Percentiles rank a stretch among this genome's conserved stretches.
Conservation (phyloP, 2,113 vertebrate genomes). For the Brachirus orientalis region DNA sequence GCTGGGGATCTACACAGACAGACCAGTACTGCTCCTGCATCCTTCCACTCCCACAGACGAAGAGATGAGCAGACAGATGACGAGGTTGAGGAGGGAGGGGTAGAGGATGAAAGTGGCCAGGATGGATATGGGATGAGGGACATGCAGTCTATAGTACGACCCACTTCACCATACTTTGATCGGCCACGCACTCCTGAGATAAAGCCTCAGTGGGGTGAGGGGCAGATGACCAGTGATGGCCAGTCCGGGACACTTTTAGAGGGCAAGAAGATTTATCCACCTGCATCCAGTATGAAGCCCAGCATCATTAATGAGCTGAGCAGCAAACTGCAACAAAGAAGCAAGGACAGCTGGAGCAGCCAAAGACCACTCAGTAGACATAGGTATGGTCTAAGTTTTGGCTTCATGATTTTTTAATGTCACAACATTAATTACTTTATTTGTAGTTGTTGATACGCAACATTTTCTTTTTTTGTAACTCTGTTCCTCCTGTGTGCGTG, state of each 20-base stretch:
- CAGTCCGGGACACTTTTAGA: constrained; percentile 71
- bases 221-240: constrained; percentile 65
- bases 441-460: constrained; percentile 12
- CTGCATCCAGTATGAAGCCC: constrained; percentile 87
- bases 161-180: constrained; percentile 80
- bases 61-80: constrained; percentile 75
- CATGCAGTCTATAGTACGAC: constrained; percentile 76
- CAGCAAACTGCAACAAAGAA: constrained; percentile 91
- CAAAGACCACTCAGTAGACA: constrained; percentile 83
- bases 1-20: constrained; percentile 74
- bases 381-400: constrained; percentile 73
- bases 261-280: constrained; percentile 81
- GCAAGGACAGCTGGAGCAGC: constrained; percentile 81
- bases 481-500: constrained; percentile 8
- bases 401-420: background rate
- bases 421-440: constrained; percentile 10
- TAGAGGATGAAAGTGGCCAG: constrained; percentile 61
- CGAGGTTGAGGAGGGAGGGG: constrained; percentile 57
- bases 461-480: background rate
- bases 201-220: constrained; percentile 80
- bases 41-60: constrained; percentile 77
- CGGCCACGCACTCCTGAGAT: constrained; percentile 81
- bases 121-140: constrained; percentile 72
- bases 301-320: constrained; percentile 93
- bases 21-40: constrained; percentile 77